phyloP scores from a whole-genome alignment of 2,797 vertebrate species.

The Cryptoblepharus egeriae region DNA sequence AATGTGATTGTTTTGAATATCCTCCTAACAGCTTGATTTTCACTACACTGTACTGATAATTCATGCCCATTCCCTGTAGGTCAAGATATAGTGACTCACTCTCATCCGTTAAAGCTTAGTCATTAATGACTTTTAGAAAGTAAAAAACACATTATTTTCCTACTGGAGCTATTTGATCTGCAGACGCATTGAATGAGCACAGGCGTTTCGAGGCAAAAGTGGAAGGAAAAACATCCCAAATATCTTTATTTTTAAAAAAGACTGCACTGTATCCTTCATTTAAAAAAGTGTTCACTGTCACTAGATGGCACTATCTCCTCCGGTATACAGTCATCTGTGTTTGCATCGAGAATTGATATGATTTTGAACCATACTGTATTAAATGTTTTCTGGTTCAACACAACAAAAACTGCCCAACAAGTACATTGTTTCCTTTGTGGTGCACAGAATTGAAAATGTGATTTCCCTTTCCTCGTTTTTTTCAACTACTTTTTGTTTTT shows the following conservation, averaged over 20 bases:
- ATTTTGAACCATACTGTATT: conserved; percentile 42
- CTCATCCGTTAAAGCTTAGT: neutral
- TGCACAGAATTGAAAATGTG: neutral
- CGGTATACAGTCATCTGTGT: conserved; percentile 32
- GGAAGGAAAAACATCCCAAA: rapidly evolving
- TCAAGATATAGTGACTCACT: neutral
- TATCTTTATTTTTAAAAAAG: neutral
- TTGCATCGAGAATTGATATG: neutral
- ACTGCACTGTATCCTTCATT: rapidly evolving
- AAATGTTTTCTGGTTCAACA: conserved; percentile 43
- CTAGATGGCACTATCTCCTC: conserved; percentile 90
- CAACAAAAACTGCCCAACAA: conserved; percentile 43
- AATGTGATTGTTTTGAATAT: neutral
- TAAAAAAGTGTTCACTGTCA: conserved; percentile 53
- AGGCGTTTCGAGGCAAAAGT: rapidly evolving
- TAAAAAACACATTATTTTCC: neutral
- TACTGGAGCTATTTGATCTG: neutral
- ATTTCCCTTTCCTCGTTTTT: neutral
- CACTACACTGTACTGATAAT: neutral
- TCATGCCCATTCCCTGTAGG: too few species aligned
- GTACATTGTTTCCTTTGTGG: rapidly evolving
- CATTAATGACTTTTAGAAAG: neutral
- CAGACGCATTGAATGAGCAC: neutral
- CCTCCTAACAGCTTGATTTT: neutral
- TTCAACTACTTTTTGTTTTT: neutral